A percentile compares a stretch with the other conserved stretches of the same genome.
Conservation (phyloP, 2,797 vertebrate species). For the Sylvilagus floridanus region DNA sequence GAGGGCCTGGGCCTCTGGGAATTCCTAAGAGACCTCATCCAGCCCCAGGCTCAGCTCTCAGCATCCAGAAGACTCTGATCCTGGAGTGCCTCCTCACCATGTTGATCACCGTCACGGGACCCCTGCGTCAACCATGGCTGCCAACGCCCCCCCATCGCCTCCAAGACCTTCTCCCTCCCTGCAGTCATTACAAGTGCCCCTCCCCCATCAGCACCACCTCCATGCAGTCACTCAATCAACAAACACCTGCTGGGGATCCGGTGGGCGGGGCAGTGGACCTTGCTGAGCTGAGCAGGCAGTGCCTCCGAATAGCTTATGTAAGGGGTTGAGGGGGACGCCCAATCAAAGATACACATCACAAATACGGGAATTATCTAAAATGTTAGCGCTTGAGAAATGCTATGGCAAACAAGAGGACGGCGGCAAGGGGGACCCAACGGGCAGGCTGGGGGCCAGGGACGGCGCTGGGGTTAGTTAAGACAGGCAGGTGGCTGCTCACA, state of each 20-base stretch:
- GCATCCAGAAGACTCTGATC: neutral
- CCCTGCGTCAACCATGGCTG: neutral
- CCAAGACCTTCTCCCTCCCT: neutral
- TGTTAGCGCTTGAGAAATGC: neutral
- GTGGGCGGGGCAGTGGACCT: neutral
- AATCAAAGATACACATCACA: neutral
- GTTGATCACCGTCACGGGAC: neutral
- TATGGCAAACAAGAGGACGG: neutral
- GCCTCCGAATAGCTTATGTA: neutral
- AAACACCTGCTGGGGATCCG: neutral
- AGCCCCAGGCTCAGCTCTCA: neutral
- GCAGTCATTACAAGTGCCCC: too few relatives aligned
- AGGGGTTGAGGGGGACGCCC: neutral
- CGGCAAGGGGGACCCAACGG: fast-evolving
- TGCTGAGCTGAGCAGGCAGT: neutral
- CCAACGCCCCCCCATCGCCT: neutral
- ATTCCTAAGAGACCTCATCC: neutral
- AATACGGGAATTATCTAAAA: neutral
- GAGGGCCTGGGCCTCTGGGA: neutral
- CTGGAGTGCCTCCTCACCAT: neutral
- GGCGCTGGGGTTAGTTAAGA: neutral
- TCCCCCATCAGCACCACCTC: too few relatives aligned
- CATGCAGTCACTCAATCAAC: neutral
- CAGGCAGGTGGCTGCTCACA: neutral
- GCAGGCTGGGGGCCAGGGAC: neutral